Base-by-base conservation (phyloP, 2,113 vertebrate genomes). In the Camelus dromedarius region DNA sequence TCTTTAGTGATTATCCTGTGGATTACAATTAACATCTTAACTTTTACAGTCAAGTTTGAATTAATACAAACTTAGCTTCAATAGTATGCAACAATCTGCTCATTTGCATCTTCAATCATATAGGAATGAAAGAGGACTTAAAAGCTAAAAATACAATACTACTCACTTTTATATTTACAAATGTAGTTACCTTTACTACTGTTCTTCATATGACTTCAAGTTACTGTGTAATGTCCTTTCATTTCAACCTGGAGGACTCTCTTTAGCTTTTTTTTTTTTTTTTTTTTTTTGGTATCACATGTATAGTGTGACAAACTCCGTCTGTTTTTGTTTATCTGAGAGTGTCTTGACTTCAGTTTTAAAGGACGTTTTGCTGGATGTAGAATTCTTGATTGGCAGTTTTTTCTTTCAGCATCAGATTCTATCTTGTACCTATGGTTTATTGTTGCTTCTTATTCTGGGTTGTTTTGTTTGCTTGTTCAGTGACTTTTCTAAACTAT, bases 31-130 rank as follows among this genome's bases (percentile, higher is more conserved):
- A 69, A 67, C 12, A 66, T 67, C 20, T 90, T 85, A 95, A 42
- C 13, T 67, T 93, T 92, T 87, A 46, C 28, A 72, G 0, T 72
- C 42, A 82, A 76, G n/a, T 77, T 87, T 91, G 28, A 91, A 52
- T 67, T 76, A 76, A 64, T 77, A 52, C 12, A 67, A 79, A 26
- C 20, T 89, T 92, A 70, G 14, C 58, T 80, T 76, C n/a, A 69
- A 22, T 62, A 66, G 14, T 56, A 56, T 54, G 30, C 8, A 83
- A 66, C 91, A 87, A 50, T 76, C 60, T 81, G 9, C 15, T 69
- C 60, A 58, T 80, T 90, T 77, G 30, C 12, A 72, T 89, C 77
- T 85, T 90, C 86, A 92, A 69, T 81, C 73, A 66, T 73, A n/a
- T 9, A 80, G 42, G 50, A 28, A 42, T 56, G 62, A 81, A 89